Conservation (phyloP, 2,113 vertebrate genomes). For the Muntiacus muntjak region DNA sequence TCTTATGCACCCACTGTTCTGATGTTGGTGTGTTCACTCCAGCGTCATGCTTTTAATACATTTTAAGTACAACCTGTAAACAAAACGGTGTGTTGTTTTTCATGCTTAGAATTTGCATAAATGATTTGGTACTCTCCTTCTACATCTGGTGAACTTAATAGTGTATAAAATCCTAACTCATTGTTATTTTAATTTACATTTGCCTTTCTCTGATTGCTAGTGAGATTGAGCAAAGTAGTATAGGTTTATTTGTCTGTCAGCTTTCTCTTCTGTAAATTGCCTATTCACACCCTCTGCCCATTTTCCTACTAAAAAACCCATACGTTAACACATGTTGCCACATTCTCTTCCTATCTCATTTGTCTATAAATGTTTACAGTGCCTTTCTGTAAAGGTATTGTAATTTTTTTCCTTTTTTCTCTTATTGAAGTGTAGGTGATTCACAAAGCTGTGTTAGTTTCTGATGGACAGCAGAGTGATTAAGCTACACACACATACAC, state of each 20-base stretch:
- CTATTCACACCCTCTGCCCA: not conserved
- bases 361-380: not conserved
- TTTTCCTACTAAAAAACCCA: not conserved
- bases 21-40: not conserved
- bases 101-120: not conserved
- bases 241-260: not conserved
- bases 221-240: not conserved
- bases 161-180: not conserved
- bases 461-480: not conserved
- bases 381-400: not conserved
- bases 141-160: not conserved
- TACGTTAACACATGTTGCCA: not conserved
- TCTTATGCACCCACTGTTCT: not conserved
- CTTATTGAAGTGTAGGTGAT: not conserved
- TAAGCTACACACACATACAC: not conserved
- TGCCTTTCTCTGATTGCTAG: not conserved
- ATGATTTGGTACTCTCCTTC: not conserved
- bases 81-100: not conserved
- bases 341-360: not conserved
- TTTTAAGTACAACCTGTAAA: not conserved
- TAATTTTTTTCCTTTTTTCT: not conserved
- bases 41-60: not conserved
- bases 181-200: not conserved
- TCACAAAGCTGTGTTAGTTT: not conserved
- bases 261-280: not conserved